Conservation (phyloP, 2,888 invertebrate genomes). For the Netelia fuscicornis region DNA sequence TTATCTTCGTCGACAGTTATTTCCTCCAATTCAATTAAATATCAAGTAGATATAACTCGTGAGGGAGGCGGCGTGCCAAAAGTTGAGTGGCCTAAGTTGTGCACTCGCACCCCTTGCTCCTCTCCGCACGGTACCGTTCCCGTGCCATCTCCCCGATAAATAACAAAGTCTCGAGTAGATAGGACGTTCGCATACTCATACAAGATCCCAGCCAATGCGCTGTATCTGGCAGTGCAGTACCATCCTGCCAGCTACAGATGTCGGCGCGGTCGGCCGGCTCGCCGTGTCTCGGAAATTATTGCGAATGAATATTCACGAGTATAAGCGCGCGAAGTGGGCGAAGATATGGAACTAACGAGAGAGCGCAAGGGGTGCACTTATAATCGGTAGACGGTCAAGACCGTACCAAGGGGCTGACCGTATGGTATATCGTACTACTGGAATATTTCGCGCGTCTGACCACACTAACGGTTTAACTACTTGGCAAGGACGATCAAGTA, state of each 20-base stretch:
- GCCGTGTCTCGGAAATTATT: slow-evolving; percentile 42
- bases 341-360: slow-evolving; percentile 60
- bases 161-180: not conserved
- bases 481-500: slow-evolving; percentile 29
- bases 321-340: slow-evolving; percentile 19
- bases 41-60: no score
- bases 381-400: slow-evolving; percentile 40
- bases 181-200: not conserved
- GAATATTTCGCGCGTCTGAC: slow-evolving; percentile 50
- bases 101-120: no score
- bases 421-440: slow-evolving; percentile 23
- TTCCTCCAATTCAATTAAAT: no score
- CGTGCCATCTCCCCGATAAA: no score
- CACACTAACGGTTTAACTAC: slow-evolving; percentile 57
- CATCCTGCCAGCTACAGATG: slow-evolving; percentile 30
- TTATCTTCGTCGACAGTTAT: no score
- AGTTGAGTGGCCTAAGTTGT: no score
- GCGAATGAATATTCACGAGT: slow-evolving; percentile 56
- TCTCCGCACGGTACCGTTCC: no score
- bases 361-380: slow-evolving; percentile 39
- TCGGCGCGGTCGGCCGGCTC: not conserved
- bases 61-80: no score
- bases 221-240: not conserved
- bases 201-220: not conserved
- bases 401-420: slow-evolving; percentile 28